Evolutionary conservation across 2,113 vertebrate genomes (phyloP), one percentile per base, ranked within the genome.

Genomic region (Oreochromis aureus): DNA sequence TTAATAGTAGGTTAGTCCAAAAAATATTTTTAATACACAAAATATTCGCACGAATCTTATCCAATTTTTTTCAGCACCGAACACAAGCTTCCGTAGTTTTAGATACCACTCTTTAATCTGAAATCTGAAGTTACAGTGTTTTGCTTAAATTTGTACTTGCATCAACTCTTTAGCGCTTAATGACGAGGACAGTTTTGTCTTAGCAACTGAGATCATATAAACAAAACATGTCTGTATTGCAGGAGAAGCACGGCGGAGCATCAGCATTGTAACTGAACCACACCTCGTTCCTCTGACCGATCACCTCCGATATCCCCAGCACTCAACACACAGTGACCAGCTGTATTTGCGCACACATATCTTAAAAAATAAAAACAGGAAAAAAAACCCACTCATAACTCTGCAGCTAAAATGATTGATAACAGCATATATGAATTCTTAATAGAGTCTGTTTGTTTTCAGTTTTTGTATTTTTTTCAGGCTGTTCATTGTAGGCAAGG

Each of bases 231-330:
- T 90, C 41, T 92, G 19, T 94, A 19, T 93, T 94, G 36, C 88
- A 96, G 96, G 95, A 63, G 30, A 94, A 92, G 84, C 91, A 79
- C 18, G 83, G 89, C 2, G 95, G 95, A 84, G 92, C 94, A 63
- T 95, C 95, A 58, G 88, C 93, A 54, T 93, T 95, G 94, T 95
- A 95, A 95, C 86, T 46, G 80, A 80, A 76, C 78, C 76, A 87
- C 39, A 76, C 81, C 54, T 86, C 54, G 16, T 83, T 59, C 36
- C 80, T 88, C 55, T 39, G 22, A 58, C 53, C 81, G 44, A 53
- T n/a, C 89, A 84, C 83, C 82, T 81, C 81, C 2, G 7, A 79
- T 19, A 61, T 59, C 48, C 56, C 46, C 83, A 69, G 69, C 41
- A 24, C 71, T 83, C 82, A 10, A 63, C 78, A 86, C 83, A 46